phyloP scores from a whole-genome alignment of 1,140 invertebrate genomes.

The Macrobrachium nipponense region DNA sequence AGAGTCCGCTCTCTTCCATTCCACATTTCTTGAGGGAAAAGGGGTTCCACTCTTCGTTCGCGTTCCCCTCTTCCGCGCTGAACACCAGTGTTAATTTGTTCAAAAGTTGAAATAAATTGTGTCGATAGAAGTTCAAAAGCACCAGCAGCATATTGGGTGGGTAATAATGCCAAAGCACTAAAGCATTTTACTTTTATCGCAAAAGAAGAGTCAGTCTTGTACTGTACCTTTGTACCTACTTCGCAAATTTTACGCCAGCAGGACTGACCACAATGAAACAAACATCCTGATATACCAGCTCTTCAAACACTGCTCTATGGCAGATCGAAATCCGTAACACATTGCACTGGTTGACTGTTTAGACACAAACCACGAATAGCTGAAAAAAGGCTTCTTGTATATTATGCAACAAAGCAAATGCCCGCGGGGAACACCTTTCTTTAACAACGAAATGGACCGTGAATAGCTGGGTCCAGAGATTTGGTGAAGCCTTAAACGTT shows the following conservation, averaged over 20 bases:
- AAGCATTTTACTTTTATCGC: background rate
- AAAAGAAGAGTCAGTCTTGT: background rate
- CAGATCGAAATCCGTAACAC: slow-evolving; percentile 1
- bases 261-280: background rate
- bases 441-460: slow-evolving; percentile 8
- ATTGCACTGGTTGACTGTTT: slow-evolving; percentile 3
- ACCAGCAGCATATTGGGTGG: slow-evolving; percentile 8
- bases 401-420: slow-evolving; percentile 2
- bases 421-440: background rate
- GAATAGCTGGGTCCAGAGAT: slow-evolving; percentile 2
- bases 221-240: slow-evolving; percentile 3
- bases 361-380: slow-evolving; percentile 1
- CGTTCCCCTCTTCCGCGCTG: no score
- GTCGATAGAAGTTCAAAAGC: background rate
- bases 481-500: slow-evolving; percentile 12
- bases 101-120: no score
- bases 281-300: background rate
- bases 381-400: slow-evolving; percentile 2
- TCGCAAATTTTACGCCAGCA: slow-evolving; percentile 6
- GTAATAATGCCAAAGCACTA: slow-evolving; percentile 14
- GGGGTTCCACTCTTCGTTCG: no score
- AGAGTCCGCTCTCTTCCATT: no score
- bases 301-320: background rate
- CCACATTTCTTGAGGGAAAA: no score
- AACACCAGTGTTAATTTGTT: no score